Evolutionary conservation across 2,888 invertebrate species (phyloP).

Genomic region (Drosophila rubida): DNA sequence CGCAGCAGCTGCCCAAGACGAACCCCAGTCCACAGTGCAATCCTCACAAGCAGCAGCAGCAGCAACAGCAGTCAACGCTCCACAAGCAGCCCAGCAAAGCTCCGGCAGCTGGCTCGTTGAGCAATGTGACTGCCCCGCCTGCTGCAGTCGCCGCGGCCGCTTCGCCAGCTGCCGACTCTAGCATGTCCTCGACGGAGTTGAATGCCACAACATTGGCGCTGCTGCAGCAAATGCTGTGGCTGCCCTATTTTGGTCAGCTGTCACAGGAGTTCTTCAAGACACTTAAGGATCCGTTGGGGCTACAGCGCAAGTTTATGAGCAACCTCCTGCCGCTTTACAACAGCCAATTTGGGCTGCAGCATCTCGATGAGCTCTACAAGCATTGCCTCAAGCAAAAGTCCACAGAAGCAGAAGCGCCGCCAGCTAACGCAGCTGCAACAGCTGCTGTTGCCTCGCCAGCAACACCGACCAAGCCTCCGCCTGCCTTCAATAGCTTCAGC

Average conservation of each 20-base stretch:
- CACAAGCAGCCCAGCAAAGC: constrained; percentile 8
- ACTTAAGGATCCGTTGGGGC: constrained; percentile 75
- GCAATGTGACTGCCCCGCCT: constrained; percentile 15
- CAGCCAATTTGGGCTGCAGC: constrained; percentile 67
- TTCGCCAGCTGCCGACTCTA: constrained; percentile 69
- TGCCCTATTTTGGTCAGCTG: constrained; percentile 87
- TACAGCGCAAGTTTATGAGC: constrained; percentile 77
- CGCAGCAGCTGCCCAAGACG: background rate
- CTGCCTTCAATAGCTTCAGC: constrained; percentile 64
- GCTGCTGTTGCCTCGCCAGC: constrained; percentile 23
- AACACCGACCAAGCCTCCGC: constrained; percentile 23
- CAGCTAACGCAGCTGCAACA: constrained; percentile 18
- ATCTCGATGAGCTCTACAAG: constrained; percentile 73
- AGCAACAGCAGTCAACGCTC: background rate
- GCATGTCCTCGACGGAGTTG: constrained; percentile 87
- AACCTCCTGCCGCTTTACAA: constrained; percentile 73
- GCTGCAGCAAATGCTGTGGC: constrained; percentile 90
- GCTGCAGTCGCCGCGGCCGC: constrained; percentile 35
- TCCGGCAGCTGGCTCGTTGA: background rate
- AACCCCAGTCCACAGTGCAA: background rate
- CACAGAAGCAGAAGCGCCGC: constrained; percentile 70
- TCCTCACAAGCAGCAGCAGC: background rate
- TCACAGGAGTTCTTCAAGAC: constrained; percentile 86
- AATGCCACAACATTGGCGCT: constrained; percentile 90
- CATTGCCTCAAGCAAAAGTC: constrained; percentile 70